Percentiles rank a stretch among this genome's conserved stretches.
phyloP scores from a whole-genome alignment of 2,797 vertebrate species.

The Halcyon smyrnensis region DNA sequence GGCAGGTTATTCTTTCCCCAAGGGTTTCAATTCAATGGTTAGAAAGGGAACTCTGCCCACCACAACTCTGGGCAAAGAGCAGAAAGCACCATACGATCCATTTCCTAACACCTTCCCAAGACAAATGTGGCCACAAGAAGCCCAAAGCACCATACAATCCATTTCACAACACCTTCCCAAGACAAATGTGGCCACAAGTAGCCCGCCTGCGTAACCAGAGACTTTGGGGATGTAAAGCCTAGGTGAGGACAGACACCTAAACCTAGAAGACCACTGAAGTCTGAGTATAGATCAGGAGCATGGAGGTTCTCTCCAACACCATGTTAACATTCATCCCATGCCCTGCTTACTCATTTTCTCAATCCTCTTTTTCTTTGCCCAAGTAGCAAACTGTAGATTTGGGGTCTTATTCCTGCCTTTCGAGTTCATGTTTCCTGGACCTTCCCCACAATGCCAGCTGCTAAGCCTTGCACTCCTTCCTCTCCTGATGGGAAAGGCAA shows the following conservation, averaged over 20 bases:
- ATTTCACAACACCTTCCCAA: not conserved
- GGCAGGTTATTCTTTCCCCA: not conserved
- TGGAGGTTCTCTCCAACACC: not conserved
- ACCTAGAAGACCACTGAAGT: not conserved
- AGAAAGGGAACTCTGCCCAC: not conserved
- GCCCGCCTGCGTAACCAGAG: rapidly evolving
- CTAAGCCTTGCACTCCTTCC: not conserved
- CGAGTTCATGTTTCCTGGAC: not conserved
- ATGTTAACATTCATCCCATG: rapidly evolving
- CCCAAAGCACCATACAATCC: rapidly evolving
- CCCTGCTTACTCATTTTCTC: not conserved
- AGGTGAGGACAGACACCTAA: not conserved
- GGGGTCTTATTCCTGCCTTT: not conserved
- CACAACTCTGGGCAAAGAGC: not conserved
- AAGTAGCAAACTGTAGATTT: not conserved
- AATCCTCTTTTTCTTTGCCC: not conserved
- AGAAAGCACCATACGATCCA: rapidly evolving
- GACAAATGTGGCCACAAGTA: rapidly evolving
- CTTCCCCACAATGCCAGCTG: not conserved
- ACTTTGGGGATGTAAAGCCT: not conserved
- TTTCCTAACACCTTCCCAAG: not conserved
- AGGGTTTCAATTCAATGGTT: not conserved
- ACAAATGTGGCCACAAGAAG: rapidly evolving
- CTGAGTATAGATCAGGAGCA: not conserved
- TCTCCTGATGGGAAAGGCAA: not conserved